Evolutionary conservation across 2,888 invertebrate species (phyloP).

Genomic region (Gymnosoma rotundatum): DNA sequence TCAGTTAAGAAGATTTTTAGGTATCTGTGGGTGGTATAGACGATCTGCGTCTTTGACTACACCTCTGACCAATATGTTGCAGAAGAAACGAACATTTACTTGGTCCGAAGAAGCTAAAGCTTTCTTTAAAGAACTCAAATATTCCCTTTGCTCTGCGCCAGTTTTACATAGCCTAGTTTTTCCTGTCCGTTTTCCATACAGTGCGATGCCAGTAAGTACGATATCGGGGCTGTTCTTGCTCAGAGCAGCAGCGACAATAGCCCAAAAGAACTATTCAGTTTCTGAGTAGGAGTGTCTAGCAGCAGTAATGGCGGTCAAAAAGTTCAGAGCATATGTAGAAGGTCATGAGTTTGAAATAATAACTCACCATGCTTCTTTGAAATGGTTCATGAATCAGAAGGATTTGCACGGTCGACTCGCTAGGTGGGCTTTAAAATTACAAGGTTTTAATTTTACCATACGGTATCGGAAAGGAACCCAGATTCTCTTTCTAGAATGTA

Average conservation of each 20-base stretch:
- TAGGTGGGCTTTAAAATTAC: constrained; percentile 22
- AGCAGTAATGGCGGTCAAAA: constrained; percentile 11
- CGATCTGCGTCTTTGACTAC: too few species aligned
- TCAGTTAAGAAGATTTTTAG: constrained; percentile 48
- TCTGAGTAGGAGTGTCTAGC: constrained; percentile 30
- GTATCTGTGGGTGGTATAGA: constrained; percentile 3
- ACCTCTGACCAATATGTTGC: too few species aligned
- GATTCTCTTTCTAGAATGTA: constrained; percentile 6
- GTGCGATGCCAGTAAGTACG: constrained; percentile 20
- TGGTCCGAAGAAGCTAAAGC: background rate
- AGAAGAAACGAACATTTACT: background rate
- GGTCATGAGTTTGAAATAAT: constrained; percentile 14
- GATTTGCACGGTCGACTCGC: constrained; percentile 16
- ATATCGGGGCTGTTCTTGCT: constrained; percentile 4
- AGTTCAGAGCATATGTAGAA: constrained; percentile 28
- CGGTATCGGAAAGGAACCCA: constrained; percentile 20
- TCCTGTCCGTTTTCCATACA: constrained; percentile 19
- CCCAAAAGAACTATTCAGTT: constrained; percentile 4
- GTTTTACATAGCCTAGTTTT: constrained; percentile 16
- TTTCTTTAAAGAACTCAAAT: constrained; percentile 6
- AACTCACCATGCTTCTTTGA: constrained; percentile 4
- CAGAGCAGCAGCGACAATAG: background rate
- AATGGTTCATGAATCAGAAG: constrained; percentile 28
- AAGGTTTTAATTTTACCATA: constrained; percentile 34
- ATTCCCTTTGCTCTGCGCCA: constrained; percentile 11